A percentile compares a stretch with the other conserved stretches of the same genome.
phyloP scores from a whole-genome alignment of 2,113 vertebrate species.

The Panurus biarmicus region DNA sequence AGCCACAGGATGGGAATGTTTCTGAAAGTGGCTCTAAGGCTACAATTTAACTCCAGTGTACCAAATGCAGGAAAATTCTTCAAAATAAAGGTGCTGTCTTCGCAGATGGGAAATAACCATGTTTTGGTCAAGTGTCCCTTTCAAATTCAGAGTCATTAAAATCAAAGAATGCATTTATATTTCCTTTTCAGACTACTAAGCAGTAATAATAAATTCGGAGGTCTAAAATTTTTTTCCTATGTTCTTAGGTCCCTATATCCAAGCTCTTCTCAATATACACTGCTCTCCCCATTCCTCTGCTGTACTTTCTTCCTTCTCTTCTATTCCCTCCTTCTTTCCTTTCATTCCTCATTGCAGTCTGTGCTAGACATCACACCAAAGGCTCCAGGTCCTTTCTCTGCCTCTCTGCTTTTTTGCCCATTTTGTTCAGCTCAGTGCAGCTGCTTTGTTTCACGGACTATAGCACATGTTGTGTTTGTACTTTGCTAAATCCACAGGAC shows the following conservation, averaged over 20 bases:
- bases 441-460: neutral
- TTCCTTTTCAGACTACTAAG: neutral
- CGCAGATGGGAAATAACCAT: neutral
- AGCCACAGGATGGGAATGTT: neutral
- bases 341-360: neutral
- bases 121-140: neutral
- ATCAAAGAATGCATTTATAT: neutral
- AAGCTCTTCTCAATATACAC: neutral
- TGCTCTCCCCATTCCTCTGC: neutral
- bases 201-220: neutral
- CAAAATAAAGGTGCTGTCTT: neutral
- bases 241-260: neutral
- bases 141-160: neutral
- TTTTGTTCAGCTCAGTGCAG: neutral
- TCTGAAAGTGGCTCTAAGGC: neutral
- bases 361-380: neutral
- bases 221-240: fast-evolving
- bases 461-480: neutral
- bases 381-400: neutral
- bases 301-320: neutral
- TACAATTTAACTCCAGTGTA: neutral
- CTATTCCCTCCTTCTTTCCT: neutral
- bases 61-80: neutral
- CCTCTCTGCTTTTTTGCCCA: neutral
- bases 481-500: neutral